Base-by-base conservation (phyloP, 2,888 invertebrate species). In the Dicyrtomina minuta region DNA sequence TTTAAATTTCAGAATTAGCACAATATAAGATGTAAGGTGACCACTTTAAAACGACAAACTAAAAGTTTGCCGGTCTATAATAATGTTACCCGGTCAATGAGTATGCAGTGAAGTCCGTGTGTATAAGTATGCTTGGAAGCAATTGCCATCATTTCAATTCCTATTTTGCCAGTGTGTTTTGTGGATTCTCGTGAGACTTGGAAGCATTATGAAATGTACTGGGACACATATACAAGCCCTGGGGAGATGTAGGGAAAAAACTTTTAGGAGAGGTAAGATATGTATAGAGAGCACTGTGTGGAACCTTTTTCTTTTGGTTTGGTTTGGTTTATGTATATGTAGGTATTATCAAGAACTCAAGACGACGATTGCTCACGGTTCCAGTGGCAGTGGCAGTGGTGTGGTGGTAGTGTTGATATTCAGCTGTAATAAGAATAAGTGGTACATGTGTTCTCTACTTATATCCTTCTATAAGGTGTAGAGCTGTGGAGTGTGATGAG, bases 351-450 rank as follows among this genome's bases (percentile, higher is more conserved):
- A n/a, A n/a, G n/a, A n/a, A n/a, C n/a, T n/a, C n/a, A n/a, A n/a
- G n/a, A n/a, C n/a, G n/a, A n/a, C n/a, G n/a, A n/a, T n/a, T n/a
- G n/a, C n/a, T n/a, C n/a, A n/a, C n/a, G n/a, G n/a, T n/a, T n/a
- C n/a, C n/a, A n/a, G n/a, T n/a, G n/a, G n/a, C n/a, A n/a, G n/a
- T n/a, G n/a, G n/a, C n/a, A n/a, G n/a, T n/a, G n/a, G n/a, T n/a
- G n/a, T n/a, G n/a, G n/a, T 22, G 4, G 60, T 43, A 41, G 41
- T 60, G 60, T 56, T 56, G 56, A 56, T 56, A 56, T 56, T 56
- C 56, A 27, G 56, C 26, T 26, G 56, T 56, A 24, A 27, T 17
- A n/a, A 20, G n/a, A 56, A 56, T 56, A 56, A 56, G 56, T 24
- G 27, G 56, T 27, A 56, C 56, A 56, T 56, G 56, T 56, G 56